Base-by-base conservation (phyloP, 2,888 invertebrate species). In the Lochmaea capreae region DNA sequence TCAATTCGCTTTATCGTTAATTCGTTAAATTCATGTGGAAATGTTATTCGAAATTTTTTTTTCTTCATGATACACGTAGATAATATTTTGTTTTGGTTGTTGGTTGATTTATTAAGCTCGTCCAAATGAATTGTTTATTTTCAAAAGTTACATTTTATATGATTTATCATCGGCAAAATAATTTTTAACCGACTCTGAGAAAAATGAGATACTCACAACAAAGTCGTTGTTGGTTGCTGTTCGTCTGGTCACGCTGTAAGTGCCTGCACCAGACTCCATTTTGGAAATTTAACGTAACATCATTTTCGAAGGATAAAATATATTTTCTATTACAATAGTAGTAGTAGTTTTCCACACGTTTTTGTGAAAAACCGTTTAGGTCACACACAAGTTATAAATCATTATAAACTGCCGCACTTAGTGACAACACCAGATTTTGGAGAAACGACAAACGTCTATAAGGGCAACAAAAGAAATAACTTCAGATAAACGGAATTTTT, bases 351-450 rank as follows among this genome's bases (percentile, higher is more conserved):
- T 57, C 73, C 54, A 76, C 79, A 79, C 77, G 79, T n/a, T 78
- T 82, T 81, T 79, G 80, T 78, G 80, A 77, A 82, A 52, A 82
- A 82, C 78, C 80, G 82, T 80, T 82, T 83, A 81, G 83, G 83
- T 82, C 83, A 80, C 83, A 83, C 79, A 83, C 78, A 81, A 77
- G 79, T 81, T 79, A 83, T 84, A 84, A 84, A 84, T 84, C 84
- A 84, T 78, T 71, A 71, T 67, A 72, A 76, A 78, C 80, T 83
- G 83, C 83, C 81, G 84, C 81, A 83, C 83, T 83, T 81, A 82
- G 82, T 83, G 84, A 84, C 84, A 84, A 83, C 81, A 81, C 79
- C 84, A 84, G 84, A 83, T 84, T 84, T 83, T 79, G 79, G 79
- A 81, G 83, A 84, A 83, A 84, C 83, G 67, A 67, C 58, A 43